Conservation (phyloP, 2,113 vertebrate species). For the Puntigrus tetrazona region DNA sequence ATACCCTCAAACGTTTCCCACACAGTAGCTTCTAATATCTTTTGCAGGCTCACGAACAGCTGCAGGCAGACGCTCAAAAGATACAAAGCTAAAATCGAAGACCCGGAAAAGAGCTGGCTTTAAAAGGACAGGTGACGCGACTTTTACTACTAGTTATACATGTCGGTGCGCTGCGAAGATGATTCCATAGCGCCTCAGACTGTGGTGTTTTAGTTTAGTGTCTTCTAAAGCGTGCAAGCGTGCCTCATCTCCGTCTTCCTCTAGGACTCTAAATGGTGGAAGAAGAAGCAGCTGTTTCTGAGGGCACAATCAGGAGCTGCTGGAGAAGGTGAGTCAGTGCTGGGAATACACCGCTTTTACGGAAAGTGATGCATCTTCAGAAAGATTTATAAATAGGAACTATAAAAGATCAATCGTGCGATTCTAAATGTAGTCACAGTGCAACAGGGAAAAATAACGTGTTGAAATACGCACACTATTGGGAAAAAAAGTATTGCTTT, state of each 20-base stretch:
- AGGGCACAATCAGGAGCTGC: constrained; percentile 94
- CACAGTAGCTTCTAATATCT: constrained; percentile 19
- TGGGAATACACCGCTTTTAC: no score
- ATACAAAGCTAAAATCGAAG: constrained; percentile 98
- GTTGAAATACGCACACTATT: no score
- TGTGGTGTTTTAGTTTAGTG: no score
- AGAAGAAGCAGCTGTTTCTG: constrained; percentile 97
- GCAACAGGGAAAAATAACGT: no score
- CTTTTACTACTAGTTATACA: background rate
- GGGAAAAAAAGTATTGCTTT: no score
- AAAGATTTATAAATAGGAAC: no score
- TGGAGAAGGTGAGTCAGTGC: constrained; percentile 81
- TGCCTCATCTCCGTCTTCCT: no score
- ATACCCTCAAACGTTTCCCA: background rate
- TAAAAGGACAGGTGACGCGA: constrained; percentile 90
- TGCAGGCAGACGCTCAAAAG: constrained; percentile 90
- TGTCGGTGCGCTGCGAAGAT: no score
- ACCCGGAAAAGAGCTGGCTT: constrained; percentile 88
- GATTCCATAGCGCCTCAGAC: background rate
- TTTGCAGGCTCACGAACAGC: constrained; percentile 91
- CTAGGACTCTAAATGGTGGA: constrained; percentile 98
- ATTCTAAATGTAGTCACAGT: no score
- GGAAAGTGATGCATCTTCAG: background rate
- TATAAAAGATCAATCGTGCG: no score
- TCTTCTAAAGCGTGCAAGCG: no score